Evolutionary conservation across 2,888 invertebrate species (phyloP).

Genomic region (Nasonovia ribisnigri): DNA sequence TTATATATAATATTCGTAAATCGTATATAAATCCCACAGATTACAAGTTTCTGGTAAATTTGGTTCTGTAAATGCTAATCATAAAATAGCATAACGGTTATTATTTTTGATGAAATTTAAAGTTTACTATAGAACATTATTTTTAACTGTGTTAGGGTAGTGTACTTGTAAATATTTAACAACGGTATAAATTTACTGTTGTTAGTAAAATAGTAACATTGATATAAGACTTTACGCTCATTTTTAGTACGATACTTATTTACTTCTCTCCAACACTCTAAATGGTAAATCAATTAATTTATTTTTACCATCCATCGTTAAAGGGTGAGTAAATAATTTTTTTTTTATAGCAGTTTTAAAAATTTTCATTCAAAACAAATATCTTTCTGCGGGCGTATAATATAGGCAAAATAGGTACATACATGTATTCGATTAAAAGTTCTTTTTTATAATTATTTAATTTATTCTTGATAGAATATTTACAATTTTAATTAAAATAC

Average conservation of each 20-base stretch:
- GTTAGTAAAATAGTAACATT: too few species aligned
- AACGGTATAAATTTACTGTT: neutral
- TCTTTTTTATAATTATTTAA: neutral
- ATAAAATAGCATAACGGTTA: neutral
- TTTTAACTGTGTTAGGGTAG: neutral
- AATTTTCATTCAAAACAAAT: neutral
- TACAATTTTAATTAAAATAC: slow-evolving; percentile 4
- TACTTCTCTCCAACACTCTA: neutral
- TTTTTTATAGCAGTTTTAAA: neutral
- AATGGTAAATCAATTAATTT: neutral
- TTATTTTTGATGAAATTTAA: neutral
- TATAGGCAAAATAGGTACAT: slow-evolving; percentile 35
- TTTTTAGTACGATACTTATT: neutral
- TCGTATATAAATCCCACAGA: neutral
- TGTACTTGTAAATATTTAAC: neutral
- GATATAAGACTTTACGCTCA: too few species aligned
- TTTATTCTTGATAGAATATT: neutral
- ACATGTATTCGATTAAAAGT: neutral
- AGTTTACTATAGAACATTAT: neutral
- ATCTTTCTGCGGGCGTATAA: neutral
- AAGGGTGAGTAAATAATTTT: neutral
- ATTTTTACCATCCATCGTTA: neutral
- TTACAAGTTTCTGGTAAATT: neutral
- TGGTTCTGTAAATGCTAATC: neutral
- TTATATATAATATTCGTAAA: neutral